Evolutionary conservation across 1,140 invertebrate species (phyloP), one percentile per base, ranked within the genome.

Genomic region (Fopius arisanus): DNA sequence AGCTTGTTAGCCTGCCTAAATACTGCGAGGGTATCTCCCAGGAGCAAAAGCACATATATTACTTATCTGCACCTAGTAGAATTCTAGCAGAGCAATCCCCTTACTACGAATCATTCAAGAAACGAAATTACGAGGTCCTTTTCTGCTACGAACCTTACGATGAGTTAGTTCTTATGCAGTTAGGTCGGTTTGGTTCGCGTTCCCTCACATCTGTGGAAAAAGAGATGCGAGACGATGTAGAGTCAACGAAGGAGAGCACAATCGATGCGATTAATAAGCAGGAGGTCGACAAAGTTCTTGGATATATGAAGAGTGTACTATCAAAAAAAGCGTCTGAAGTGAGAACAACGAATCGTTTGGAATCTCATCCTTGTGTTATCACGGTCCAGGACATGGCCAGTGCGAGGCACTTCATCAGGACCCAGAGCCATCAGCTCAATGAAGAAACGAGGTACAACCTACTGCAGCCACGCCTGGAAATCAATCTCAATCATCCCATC

Each of bases 111-210:
- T 95, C 95, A 19, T 88, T 99, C 1, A 96, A 96, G 80, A 93
- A 93, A 80, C 91, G 93, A 75, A 93, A 97, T 74, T 90, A 95
- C 2, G 96, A 99, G 89, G 97, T 99, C 0, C 84, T 99, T 2
- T 98, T 98, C 85, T 96, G 96, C 82, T 98, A 97, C 81, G 97
- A 99, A 80, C 93, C 94, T 0, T 97, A 98, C 79, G 98, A 99
- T 88, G 98, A 99, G 87, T 88, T 98, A 23, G 96, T 99, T 9
- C 87, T 99, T 0, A 93, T 98, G 90, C 95, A 98, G 79, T 86
- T 99, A 19, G 91, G 91, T 76, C 92, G 96, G 81, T 99, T 96
- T 83, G 93, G 94, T 74, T 90, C 91, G 62, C 93, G 94, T 79
- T 90, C 91, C 68, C 88, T 99, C 0, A 92, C 93, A 0, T 98